Conservation (phyloP, 35 echinoderm and acorn worm genomes). For the Lytechinus variegatus region DNA sequence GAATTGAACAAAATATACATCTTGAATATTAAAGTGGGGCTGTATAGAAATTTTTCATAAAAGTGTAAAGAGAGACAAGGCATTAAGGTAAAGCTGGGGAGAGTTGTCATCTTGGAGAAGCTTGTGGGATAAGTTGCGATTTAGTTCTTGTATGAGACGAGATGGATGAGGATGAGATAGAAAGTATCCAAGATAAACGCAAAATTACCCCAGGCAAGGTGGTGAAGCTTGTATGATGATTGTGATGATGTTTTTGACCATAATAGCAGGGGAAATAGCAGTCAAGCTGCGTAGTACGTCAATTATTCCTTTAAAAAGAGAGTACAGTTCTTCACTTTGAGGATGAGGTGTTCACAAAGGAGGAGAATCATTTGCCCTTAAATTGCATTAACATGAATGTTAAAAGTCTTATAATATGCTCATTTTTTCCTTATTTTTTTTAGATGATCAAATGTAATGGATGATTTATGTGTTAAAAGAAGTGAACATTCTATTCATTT, state of each 20-base stretch:
- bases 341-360: too few species aligned
- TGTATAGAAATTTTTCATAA: not conserved
- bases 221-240: not conserved
- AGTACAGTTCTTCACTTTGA: not conserved
- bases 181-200: not conserved
- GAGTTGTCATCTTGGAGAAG: not conserved
- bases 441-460: too few species aligned
- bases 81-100: not conserved
- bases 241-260: not conserved
- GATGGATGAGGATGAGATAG: not conserved
- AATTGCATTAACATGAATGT: too few species aligned
- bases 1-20: too few species aligned
- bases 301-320: not conserved
- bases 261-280: not conserved
- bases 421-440: not conserved
- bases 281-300: not conserved
- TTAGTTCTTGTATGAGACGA: not conserved
- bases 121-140: not conserved
- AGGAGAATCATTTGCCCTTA: not conserved
- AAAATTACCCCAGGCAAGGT: not conserved
- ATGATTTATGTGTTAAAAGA: too few species aligned
- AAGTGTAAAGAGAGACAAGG: too few species aligned
- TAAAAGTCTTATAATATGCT: not conserved
- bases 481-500: too few species aligned
- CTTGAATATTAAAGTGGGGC: not conserved